Base-by-base conservation (phyloP, 2,113 vertebrate species). In the Actenoides lindsayi region DNA sequence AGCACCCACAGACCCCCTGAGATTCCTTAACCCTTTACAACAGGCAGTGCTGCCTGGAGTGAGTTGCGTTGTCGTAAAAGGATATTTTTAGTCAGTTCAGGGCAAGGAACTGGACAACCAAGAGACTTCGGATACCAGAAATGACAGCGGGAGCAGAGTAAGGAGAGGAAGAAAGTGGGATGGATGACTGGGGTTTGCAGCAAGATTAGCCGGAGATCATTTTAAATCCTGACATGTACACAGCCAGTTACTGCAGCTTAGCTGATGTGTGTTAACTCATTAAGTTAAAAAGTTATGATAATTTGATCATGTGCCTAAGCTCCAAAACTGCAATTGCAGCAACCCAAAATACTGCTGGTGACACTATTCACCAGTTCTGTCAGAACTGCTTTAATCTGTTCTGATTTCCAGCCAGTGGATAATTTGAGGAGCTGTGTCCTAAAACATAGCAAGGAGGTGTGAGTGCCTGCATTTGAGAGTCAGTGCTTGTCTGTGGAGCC, bases 241-340 rank as follows among this genome's bases (percentile, higher is more conserved):
- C 96, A 96, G 95, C 91, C 96, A 97, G 96, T 93, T 95, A 91
- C 96, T 94, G 96, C 96, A 87, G 91, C 48, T 96, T 89, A 93
- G 96, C 93, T 96, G 95, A 96, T 9, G 91, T 94, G 77, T 96
- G 94, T 96, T 97, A 96, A 97, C 94, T 96, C 95, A 95, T 97
- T 97, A 95, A 96, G 89, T 96, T 95, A 95, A 95, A 96, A 97
- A 97, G 95, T 97, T 97, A 96, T 95, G 95, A 92, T 97, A 96
- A 96, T 96, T 89, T 94, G 89, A 89, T 96, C 91, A 89, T 94
- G 93, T 94, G 95, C 83, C 80, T 93, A 76, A 91, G 62, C 83
- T 90, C 92, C 86, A 81, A 95, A 96, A 95, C 73, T 93, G 96
- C 92, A 90, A 92, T 89, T 86, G 89, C 95, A 94, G 93, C 95